Base-by-base conservation (phyloP, 2,113 vertebrate species). In the Halichoeres trimaculatus region DNA sequence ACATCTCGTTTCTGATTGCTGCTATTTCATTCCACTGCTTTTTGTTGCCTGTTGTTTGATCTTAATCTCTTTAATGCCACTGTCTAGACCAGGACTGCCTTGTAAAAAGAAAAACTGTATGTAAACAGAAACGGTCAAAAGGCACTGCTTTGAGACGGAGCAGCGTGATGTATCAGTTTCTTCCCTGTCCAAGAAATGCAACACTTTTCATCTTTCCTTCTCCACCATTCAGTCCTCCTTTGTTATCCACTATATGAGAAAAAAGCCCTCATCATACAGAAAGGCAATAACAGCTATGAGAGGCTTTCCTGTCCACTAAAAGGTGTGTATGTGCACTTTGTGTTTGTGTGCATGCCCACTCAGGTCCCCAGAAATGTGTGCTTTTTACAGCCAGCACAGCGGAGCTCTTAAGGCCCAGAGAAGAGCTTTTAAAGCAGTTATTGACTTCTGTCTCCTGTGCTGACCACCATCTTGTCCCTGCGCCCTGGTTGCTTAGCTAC, bases 341-440 rank as follows among this genome's bases (percentile, higher is more conserved):
- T 45, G 14, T 45, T 13, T 43, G 41, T 43, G 13, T 47, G 19
- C 19, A 17, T 43, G 2, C 78, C 76, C 70, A 87, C 74, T 20
- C 80, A 50, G 80, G 76, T 70, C 48, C 24, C 53, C 38, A 3
- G 59, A 35, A 79, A 23, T 17, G 60, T 86, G 82, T 63, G 64
- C 83, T 58, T 90, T n/a, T 91, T 63, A 73, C 69, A 60, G 65
- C 65, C 65, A 7, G 68, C 59, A 54, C 63, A 4, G 75, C 23
- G 2, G 85, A 79, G 80, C 86, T 88, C 83, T 90, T 79, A 84
- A 86, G 80, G 70, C 83, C 54, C 8, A 83, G 50, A 85, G 74
- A 74, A 72, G 83, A 75, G 89, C 78, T 90, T 91, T 89, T 88
- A 89, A 88, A 89, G 82, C 77, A 34, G 77, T 88, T 89, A 89